Conservation (phyloP, 2,797 vertebrate genomes). For the Takifugu rubripes region DNA sequence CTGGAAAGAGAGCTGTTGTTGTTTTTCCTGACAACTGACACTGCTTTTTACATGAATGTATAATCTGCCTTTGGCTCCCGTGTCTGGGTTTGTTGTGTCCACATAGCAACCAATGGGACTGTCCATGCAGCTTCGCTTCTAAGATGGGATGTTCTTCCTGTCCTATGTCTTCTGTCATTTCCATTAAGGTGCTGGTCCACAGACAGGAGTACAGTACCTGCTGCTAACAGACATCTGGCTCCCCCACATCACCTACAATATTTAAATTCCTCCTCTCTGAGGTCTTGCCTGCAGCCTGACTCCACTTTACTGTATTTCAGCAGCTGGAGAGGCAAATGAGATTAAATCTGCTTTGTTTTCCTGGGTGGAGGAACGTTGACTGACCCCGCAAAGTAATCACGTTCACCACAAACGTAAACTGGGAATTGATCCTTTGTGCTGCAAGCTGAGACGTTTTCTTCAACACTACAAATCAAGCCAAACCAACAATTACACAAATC, state of each 20-base stretch:
- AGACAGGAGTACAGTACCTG: constrained; percentile 42
- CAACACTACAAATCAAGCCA: too few relatives aligned
- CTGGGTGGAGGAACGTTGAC: constrained; percentile 15
- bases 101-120: constrained; percentile 26
- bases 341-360: constrained; percentile 8
- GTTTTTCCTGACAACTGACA: constrained; percentile 1
- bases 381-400: constrained; percentile 10
- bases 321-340: constrained; percentile 8
- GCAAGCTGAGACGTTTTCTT: too few relatives aligned
- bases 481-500: too few relatives aligned
- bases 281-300: constrained; percentile 8
- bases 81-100: constrained; percentile 17
- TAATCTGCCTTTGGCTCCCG: constrained; percentile 15
- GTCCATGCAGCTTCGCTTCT: constrained; percentile 21
- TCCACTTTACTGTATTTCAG: constrained; percentile 4
- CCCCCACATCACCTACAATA: constrained; percentile 20
- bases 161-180: constrained; percentile 29
- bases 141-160: constrained; percentile 53
- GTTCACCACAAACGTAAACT: constrained; percentile 19
- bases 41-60: constrained; percentile 9
- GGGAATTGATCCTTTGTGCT: too few relatives aligned
- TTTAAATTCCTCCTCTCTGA: constrained; percentile 21
- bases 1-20: too few relatives aligned
- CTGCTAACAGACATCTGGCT: constrained; percentile 30
- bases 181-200: constrained; percentile 44